Evolutionary conservation across 2,797 vertebrate genomes (phyloP), one percentile per base, ranked within the genome.

Genomic region (Clarias platycephalus): DNA sequence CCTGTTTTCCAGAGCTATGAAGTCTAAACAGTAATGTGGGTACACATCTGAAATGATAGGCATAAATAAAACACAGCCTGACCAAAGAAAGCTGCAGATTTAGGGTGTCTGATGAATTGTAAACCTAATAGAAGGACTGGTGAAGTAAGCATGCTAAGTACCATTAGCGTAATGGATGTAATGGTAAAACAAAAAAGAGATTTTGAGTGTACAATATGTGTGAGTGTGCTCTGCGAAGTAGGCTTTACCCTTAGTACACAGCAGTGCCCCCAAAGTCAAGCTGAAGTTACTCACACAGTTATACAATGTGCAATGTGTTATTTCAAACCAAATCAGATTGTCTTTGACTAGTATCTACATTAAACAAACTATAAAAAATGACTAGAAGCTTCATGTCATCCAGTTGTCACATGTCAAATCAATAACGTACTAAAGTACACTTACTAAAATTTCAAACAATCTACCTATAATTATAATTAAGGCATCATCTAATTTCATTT

Each of bases 1-100:
- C 89, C 91, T 90, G 90, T 86, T 92, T 92, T 90, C 82, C 64
- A 81, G 49, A 89, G 82, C 85, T 26, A 62, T 80, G 4, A 88
- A 87, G 89, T 86, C 28, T 88, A 90, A 85, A 74, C 78, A 85
- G 76, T 76, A 89, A 67, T 83, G 60, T 80, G 67, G 81, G 81
- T 62, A 82, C 83, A 79, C 6, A 80, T 70, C 18, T 64, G 37
- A 49, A 87, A 85, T 83, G 77, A 88, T 60, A 26, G 40, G 75
- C 67, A 85, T 78, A 81, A 86, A 89, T 91, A 85, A 86, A 89
- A 5, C 26, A 44, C 49, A 75, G 49, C 28, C 13, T 8, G 44
- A 55, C 26, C 16, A 55, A 13, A 75, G 8, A 26, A 34, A 58
- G 74, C 53, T 58, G 26, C 18, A 58, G 74, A 34, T 20, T 34